These are phyloP conservation scores for Nibea albiflora DNA, from an alignment of 2,113 vertebrate species.

Conservation along the genomic window DNA sequence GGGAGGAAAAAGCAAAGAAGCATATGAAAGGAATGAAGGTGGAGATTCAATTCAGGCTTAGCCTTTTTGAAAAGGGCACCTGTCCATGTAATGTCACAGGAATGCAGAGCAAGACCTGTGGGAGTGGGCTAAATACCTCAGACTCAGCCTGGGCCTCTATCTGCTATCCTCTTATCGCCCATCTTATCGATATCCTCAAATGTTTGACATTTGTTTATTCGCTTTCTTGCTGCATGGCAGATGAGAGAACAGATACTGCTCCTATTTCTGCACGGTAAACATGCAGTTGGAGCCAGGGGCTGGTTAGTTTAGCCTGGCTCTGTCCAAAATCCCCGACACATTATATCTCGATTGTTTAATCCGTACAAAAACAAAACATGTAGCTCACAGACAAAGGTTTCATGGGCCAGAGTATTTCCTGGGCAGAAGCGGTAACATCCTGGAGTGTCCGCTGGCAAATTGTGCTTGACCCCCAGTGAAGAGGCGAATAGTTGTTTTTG, in stretches of 20 bases:
- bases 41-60: conserved; percentile 16
- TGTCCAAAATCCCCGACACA: not conserved
- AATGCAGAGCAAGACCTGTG: conserved; percentile 33
- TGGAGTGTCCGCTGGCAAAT: too few species aligned
- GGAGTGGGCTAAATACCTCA: conserved; percentile 27
- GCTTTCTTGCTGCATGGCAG: not conserved
- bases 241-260: not conserved
- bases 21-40: conserved; percentile 21
- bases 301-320: not conserved
- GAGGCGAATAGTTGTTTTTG: not conserved
- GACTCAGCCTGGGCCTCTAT: conserved; percentile 29
- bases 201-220: not conserved
- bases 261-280: not conserved
- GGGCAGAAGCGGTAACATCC: not conserved
- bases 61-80: conserved; percentile 67
- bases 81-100: conserved; percentile 43
- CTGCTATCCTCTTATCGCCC: conserved; percentile 11
- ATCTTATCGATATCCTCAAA: not conserved
- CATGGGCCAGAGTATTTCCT: not conserved
- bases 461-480: not conserved
- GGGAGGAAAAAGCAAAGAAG: conserved; percentile 13
- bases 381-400: not conserved
- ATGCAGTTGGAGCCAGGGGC: not conserved
- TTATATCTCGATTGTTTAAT: conserved; percentile 9
- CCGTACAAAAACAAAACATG: not conserved